Conservation (phyloP, 2,888 invertebrate genomes). For the Acanthoscelides obtectus region DNA sequence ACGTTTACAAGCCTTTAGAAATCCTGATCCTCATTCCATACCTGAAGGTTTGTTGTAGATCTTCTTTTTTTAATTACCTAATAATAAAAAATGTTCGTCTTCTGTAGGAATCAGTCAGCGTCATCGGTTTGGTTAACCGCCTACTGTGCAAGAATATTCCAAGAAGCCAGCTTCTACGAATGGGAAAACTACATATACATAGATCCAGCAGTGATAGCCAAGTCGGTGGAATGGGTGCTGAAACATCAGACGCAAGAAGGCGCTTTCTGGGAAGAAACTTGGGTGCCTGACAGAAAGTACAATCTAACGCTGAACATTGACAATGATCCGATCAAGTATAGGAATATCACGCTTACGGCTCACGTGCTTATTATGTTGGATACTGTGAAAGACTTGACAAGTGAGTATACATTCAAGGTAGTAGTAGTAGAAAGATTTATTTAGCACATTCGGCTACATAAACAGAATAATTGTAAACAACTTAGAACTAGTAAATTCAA, state of each 20-base stretch:
- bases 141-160: constrained; percentile 81
- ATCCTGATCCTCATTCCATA: too few relatives aligned
- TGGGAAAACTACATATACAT: constrained; percentile 97
- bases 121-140: constrained; percentile 92
- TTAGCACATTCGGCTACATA: too few relatives aligned
- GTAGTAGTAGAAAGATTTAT: too few relatives aligned
- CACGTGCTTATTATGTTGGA: constrained; percentile 87
- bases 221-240: constrained; percentile 81
- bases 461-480: too few relatives aligned
- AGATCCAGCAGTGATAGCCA: constrained; percentile 80
- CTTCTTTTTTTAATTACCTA: too few relatives aligned
- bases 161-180: constrained; percentile 91
- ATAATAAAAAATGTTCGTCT: constrained; percentile 1
- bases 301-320: constrained; percentile 63
- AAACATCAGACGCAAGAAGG: constrained; percentile 81
- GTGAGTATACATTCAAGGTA: constrained; percentile 66
- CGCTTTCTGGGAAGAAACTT: constrained; percentile 83
- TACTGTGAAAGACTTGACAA: constrained; percentile 71
- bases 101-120: constrained; percentile 72
- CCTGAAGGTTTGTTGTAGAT: too few relatives aligned
- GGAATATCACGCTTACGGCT: constrained; percentile 88
- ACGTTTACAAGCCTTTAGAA: too few relatives aligned
- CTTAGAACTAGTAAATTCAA: too few relatives aligned
- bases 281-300: constrained; percentile 84
- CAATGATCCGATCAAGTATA: constrained; percentile 54